Conservation (phyloP, 2,888 invertebrate genomes). For the Mellilla xanthometata region DNA sequence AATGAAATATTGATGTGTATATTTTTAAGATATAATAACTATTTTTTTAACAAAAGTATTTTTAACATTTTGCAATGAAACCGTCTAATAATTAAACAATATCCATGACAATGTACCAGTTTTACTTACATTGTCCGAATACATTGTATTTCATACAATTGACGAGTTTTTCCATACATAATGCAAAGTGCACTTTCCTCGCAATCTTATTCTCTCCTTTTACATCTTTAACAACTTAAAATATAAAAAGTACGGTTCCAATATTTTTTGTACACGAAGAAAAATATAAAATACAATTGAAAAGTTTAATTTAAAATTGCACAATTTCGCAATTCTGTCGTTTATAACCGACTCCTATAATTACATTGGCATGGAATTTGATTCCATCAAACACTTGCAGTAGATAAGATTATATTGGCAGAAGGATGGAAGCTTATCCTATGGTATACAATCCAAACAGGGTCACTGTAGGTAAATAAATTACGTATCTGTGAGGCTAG, state of each 20-base stretch:
- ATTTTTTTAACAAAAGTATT: too few relatives aligned
- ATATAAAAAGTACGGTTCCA: constrained; percentile 26
- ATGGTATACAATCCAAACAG: constrained; percentile 35
- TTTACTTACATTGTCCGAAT: constrained; percentile 50
- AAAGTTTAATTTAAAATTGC: constrained; percentile 23
- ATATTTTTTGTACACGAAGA: constrained; percentile 17
- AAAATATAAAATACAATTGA: constrained; percentile 22
- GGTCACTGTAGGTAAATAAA: constrained; percentile 48
- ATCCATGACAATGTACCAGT: constrained; percentile 51
- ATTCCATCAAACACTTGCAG: constrained; percentile 49
- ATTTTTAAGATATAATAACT: too few relatives aligned
- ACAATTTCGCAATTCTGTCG: constrained; percentile 24
- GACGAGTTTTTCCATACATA: constrained; percentile 55
- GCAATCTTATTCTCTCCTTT: constrained; percentile 82
- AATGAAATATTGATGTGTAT: too few relatives aligned
- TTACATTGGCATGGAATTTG: constrained; percentile 51
- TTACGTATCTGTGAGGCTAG: constrained; percentile 61
- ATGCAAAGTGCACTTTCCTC: constrained; percentile 65
- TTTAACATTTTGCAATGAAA: too few relatives aligned
- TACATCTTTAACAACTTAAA: constrained; percentile 71
- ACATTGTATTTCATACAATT: constrained; percentile 79
- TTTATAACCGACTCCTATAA: constrained; percentile 9
- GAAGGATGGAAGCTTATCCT: constrained; percentile 36
- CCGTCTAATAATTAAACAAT: constrained; percentile 40
- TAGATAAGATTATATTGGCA: constrained; percentile 35